A percentile compares a stretch with the other conserved stretches of the same genome.
Evolutionary conservation across 2,797 vertebrate genomes (phyloP).

Genomic region (Cryptoblepharus egeriae): DNA sequence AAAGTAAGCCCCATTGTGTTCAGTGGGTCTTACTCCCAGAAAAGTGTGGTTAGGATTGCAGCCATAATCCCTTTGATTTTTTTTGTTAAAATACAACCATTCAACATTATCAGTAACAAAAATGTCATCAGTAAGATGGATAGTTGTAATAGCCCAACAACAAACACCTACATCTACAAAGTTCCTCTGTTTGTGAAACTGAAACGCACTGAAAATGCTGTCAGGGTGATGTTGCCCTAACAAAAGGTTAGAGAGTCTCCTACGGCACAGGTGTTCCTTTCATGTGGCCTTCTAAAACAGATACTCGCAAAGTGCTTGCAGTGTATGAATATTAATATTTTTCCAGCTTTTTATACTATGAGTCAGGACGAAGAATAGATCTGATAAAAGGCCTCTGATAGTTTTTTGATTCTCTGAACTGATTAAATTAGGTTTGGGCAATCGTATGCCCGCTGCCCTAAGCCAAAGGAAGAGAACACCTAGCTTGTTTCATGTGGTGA

Average conservation of each 20-base stretch:
- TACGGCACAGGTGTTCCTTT: constrained; percentile 60
- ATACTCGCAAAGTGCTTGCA: constrained; percentile 29
- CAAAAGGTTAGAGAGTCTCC: constrained; percentile 57
- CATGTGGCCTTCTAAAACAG: constrained; percentile 65
- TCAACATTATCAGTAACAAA: background rate
- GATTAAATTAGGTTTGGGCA: constrained; percentile 65
- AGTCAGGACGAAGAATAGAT: constrained; percentile 60
- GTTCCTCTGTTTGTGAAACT: constrained; percentile 51
- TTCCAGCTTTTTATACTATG: constrained; percentile 56
- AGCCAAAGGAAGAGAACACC: constrained; percentile 62
- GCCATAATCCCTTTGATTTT: background rate
- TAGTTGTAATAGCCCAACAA: background rate
- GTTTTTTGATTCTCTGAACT: constrained; percentile 61
- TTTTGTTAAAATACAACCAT: background rate
- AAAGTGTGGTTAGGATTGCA: too few species aligned
- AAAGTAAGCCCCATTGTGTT: too few species aligned
- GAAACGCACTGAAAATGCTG: constrained; percentile 20
- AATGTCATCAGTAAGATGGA: background rate
- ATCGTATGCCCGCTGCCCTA: constrained; percentile 57
- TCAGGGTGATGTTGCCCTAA: constrained; percentile 51
- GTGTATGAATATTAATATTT: constrained; percentile 52
- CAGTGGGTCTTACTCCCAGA: too few species aligned
- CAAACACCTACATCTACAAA: constrained; percentile 10
- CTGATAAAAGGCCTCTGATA: constrained; percentile 64
- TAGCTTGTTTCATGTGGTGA: constrained; percentile 70